Conservation (phyloP, 2,797 vertebrate genomes). For the Etheostoma perlongum region DNA sequence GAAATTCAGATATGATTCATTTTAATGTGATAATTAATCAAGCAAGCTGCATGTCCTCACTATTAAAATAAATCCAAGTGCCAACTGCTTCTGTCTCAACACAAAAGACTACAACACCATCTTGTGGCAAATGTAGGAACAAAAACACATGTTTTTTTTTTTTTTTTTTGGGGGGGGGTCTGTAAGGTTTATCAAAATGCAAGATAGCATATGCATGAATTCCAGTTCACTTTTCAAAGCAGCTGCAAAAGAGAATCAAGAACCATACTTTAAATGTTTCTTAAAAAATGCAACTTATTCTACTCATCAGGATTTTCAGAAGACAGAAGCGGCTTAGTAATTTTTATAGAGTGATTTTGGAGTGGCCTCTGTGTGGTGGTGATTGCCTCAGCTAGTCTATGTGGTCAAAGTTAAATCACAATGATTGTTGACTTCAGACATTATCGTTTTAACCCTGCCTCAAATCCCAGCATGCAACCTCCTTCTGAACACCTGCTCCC, state of each 20-base stretch:
- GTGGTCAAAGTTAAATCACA: slow-evolving; percentile 66
- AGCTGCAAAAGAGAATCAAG: not conserved
- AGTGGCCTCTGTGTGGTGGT: slow-evolving; percentile 8
- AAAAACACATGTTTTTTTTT: not conserved
- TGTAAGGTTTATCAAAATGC: not conserved
- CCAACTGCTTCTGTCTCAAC: not conserved
- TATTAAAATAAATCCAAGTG: not conserved
- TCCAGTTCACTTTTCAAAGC: not conserved
- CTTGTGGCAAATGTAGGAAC: slow-evolving; percentile 63
- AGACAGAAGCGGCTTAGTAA: not conserved
- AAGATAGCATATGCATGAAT: not conserved
- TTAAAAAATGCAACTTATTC: not conserved
- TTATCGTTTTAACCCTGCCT: slow-evolving; percentile 46
- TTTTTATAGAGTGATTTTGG: not conserved
- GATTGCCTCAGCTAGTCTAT: slow-evolving; percentile 48
- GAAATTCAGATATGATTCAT: slow-evolving; percentile 3
- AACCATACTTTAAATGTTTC: not conserved
- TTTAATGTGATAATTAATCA: not conserved
- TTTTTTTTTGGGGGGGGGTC: not conserved
- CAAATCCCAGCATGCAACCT: slow-evolving; percentile 69
- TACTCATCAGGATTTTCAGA: not conserved
- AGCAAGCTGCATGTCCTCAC: not conserved
- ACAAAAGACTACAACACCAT: slow-evolving; percentile 59
- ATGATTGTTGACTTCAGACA: slow-evolving; percentile 61
- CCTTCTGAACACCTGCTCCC: slow-evolving; percentile 74